phyloP scores from a whole-genome alignment of 2,113 vertebrate genomes.

The Pteruthius melanotis region DNA sequence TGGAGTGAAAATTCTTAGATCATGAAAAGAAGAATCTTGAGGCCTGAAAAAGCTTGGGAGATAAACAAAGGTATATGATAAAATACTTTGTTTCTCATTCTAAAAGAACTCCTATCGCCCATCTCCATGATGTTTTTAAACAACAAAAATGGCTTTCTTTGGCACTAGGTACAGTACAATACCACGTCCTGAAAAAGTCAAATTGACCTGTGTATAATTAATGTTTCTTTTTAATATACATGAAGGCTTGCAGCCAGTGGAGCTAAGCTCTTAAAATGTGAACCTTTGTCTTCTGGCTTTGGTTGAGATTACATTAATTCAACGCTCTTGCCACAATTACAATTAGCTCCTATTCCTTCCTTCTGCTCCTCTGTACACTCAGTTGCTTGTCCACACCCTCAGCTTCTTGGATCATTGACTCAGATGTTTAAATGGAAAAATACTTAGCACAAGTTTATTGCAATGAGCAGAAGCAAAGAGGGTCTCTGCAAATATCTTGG shows the following conservation, averaged over 20 bases:
- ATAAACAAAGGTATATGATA: background rate
- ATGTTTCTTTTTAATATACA: background rate
- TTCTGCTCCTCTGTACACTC: background rate
- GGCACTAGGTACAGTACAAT: background rate
- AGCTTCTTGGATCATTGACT: slow-evolving; percentile 25
- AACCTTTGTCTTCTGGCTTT: slow-evolving; percentile 9
- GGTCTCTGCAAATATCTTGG: slow-evolving; percentile 50
- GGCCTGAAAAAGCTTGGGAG: background rate
- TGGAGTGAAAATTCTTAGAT: background rate
- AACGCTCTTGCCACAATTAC: background rate
- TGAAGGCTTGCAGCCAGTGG: background rate
- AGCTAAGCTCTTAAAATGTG: background rate
- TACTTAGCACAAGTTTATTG: slow-evolving; percentile 41
- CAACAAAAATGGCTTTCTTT: background rate
- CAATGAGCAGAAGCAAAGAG: background rate
- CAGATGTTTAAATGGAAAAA: slow-evolving; percentile 65
- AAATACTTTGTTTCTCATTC: background rate
- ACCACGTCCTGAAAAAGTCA: background rate
- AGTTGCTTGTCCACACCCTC: background rate
- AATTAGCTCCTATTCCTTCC: background rate
- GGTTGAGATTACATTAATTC: background rate
- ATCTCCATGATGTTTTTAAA: background rate
- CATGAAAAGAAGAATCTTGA: background rate
- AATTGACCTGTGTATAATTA: background rate
- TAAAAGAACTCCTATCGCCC: background rate